phyloP scores from a whole-genome alignment of 2,797 vertebrate genomes.

The Amphiprion clarkii region DNA sequence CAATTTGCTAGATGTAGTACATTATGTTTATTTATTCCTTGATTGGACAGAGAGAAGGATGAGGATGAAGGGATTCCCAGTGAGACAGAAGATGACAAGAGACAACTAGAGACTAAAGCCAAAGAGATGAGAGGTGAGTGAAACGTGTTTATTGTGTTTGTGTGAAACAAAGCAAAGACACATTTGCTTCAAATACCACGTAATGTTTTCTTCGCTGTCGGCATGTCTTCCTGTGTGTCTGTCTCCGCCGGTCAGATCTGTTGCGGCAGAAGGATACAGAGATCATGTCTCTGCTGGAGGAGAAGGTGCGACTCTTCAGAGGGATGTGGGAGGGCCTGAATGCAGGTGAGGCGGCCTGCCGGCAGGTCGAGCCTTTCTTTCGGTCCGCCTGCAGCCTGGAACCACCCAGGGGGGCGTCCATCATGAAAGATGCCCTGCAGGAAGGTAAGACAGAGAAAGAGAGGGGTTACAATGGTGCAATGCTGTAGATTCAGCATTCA shows the following conservation, averaged over 20 bases:
- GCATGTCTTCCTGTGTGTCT: neutral
- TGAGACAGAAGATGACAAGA: slow-evolving; percentile 96
- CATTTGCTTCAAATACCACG: slow-evolving; percentile 7
- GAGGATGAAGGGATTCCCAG: slow-evolving; percentile 98
- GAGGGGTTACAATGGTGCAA: neutral
- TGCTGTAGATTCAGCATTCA: neutral
- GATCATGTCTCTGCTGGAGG: slow-evolving; percentile 92
- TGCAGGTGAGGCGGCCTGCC: slow-evolving; percentile 65
- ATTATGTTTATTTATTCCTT: neutral
- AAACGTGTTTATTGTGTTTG: neutral
- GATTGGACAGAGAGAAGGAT: slow-evolving; percentile 90
- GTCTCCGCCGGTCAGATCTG: slow-evolving; percentile 84
- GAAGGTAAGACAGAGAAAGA: slow-evolving; percentile 86
- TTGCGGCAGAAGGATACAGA: slow-evolving; percentile 95
- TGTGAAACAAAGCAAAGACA: neutral
- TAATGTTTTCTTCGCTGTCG: neutral
- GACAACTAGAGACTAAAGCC: slow-evolving; percentile 90
- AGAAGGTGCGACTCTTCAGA: slow-evolving; percentile 94
- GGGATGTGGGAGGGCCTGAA: slow-evolving; percentile 90
- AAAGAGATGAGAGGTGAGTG: slow-evolving; percentile 93
- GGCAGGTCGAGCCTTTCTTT: slow-evolving; percentile 85
- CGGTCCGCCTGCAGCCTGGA: slow-evolving; percentile 89
- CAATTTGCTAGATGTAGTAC: neutral
- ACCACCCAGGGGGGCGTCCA: slow-evolving; percentile 88
- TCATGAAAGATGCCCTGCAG: slow-evolving; percentile 93